These are phyloP conservation scores for Pteruthius melanotis DNA, from an alignment of 2,113 vertebrate genomes.

Conservation along the genomic window DNA sequence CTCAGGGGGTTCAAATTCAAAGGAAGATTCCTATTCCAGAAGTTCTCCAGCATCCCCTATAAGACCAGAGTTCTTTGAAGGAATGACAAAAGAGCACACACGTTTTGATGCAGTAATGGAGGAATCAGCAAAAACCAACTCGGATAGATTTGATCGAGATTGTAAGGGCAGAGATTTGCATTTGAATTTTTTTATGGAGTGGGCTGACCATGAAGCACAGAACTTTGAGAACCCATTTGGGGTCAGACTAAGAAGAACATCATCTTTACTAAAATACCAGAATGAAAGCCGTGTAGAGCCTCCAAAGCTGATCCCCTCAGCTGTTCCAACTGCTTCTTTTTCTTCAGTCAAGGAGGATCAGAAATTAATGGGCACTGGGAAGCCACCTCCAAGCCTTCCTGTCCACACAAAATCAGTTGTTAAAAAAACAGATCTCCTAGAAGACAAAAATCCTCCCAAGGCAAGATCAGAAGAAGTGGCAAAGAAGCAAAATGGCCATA, in stretches of 20 bases:
- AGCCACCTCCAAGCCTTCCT: background rate
- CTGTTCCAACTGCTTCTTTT: background rate
- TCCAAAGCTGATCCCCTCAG: background rate
- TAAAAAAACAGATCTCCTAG: constrained; percentile 48
- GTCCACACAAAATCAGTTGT: constrained; percentile 54
- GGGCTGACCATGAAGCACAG: constrained; percentile 5
- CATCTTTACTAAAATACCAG: constrained; percentile 71
- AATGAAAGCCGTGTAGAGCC: constrained; percentile 48
- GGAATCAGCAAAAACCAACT: background rate
- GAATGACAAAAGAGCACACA: background rate
- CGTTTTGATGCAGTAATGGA: background rate
- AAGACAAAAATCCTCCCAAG: constrained; percentile 49
- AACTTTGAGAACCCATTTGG: constrained; percentile 79
- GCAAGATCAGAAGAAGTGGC: constrained; percentile 35
- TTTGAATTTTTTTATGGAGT: background rate
- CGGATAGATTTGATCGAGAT: background rate
- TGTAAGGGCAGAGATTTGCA: background rate
- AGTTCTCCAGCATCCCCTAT: background rate
- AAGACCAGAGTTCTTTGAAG: constrained; percentile 53
- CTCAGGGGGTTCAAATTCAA: constrained; percentile 38
- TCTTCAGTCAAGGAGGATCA: background rate
- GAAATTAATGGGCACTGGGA: background rate
- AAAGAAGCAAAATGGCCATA: constrained; percentile 23
- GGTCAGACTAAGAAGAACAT: constrained; percentile 80
- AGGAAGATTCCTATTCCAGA: constrained; percentile 46